Evolutionary conservation across 2,888 invertebrate genomes (phyloP), one percentile per base, ranked within the genome.

Genomic region (Silvanus unidentatus): DNA sequence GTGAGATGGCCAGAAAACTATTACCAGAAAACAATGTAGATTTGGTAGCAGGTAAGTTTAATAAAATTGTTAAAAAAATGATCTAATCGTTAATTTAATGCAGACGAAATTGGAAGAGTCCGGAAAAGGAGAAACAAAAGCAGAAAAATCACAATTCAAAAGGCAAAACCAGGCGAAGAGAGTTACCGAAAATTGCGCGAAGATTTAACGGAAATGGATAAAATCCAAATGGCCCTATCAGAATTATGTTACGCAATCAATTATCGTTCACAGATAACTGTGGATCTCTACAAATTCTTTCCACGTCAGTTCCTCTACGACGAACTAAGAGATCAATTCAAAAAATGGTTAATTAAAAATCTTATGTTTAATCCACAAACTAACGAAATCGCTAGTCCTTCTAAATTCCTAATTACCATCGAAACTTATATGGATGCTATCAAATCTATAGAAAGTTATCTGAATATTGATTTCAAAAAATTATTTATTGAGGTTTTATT

Each of bases 251-350:
- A 81, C 69, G 95, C 96, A 13, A 90, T 99, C 42, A 96, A 96
- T 71, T 95, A 95, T 69, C 91, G 91, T 65, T 86, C 89, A 3
- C 92, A 94, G 8, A 92, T 99, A 15, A 90, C 90, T 66, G 96
- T 98, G 1, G 96, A 96, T 94, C 95, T 98, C 59, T 97, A 98
- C 66, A 93, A 95, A 3, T 98, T 98, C 74, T 94, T 96, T 0
- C 98, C 98, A 0, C 77, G 96, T 11, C 4, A 3, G 8, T 5
- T 22, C 8, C 22, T 22, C 8, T 22, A 8, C 22, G 4, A 22
- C 22, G 4, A 5, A 3, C 8, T 22, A 22, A 8, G 22, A 22
- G 8, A 5, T 22, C 22, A 22, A 22, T 22, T 22, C 8, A 22
- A 3, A 22, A 22, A 8, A 22, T 5, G 4, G 8, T 22, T 22